These are phyloP conservation scores for Toxotes lorentzi DNA, from an alignment of 2,797 vertebrate species.

Conservation along the genomic window DNA sequence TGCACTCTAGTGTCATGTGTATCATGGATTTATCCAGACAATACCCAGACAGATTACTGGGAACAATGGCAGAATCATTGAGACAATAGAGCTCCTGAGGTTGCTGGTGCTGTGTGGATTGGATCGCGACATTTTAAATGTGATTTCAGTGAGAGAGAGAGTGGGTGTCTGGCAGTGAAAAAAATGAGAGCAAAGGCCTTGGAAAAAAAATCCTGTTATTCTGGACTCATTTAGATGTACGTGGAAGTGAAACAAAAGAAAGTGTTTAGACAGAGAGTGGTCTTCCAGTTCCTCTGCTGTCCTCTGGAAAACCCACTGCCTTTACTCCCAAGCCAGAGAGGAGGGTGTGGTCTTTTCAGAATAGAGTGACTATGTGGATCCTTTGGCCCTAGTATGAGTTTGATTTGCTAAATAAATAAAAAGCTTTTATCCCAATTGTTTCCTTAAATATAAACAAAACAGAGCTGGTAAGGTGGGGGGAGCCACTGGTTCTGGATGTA, in stretches of 20 bases:
- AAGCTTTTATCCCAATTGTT: conserved; percentile 3
- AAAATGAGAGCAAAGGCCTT: conserved; percentile 28
- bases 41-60: conserved; percentile 67
- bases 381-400: conserved; percentile 1
- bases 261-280: not conserved
- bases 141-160: conserved; percentile 51
- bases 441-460: not conserved
- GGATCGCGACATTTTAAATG: conserved; percentile 66
- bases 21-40: conserved; percentile 63
- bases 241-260: conserved; percentile 26
- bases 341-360: conserved; percentile 13
- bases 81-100: conserved; percentile 64
- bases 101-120: conserved; percentile 47
- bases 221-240: conserved; percentile 27
- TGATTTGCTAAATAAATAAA: conserved; percentile 1
- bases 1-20: conserved; percentile 52
- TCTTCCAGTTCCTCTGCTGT: conserved; percentile 16
- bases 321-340: conserved; percentile 18
- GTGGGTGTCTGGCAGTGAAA: conserved; percentile 42
- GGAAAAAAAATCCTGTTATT: not conserved
- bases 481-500: not conserved
- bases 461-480: not conserved
- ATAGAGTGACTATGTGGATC: not conserved
- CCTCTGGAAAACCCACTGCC: not conserved
- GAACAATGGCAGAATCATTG: conserved; percentile 69